phyloP scores from a whole-genome alignment of 2,797 vertebrate genomes.

The Crax fasciolata region DNA sequence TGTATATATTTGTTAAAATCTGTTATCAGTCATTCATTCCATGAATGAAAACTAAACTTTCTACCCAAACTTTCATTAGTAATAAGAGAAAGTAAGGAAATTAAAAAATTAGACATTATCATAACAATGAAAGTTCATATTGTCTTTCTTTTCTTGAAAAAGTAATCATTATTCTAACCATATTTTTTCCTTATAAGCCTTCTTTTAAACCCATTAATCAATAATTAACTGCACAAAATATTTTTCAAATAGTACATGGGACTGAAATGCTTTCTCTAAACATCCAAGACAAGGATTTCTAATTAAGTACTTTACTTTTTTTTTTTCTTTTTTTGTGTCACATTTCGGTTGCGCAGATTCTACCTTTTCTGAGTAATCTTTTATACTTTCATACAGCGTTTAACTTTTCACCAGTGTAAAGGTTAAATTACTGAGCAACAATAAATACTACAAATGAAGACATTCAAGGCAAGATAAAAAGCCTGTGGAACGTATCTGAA shows the following conservation, averaged over 20 bases:
- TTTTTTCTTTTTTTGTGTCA: neutral
- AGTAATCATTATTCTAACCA: neutral
- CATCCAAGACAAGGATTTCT: neutral
- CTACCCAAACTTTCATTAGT: neutral
- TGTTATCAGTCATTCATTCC: neutral
- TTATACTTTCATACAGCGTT: neutral
- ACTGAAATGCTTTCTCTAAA: neutral
- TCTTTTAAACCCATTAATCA: neutral
- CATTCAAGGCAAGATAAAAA: neutral
- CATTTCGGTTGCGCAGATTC: neutral
- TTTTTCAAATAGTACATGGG: neutral
- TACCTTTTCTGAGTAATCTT: neutral
- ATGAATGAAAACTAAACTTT: neutral
- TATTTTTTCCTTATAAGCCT: neutral
- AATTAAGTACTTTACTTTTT: neutral
- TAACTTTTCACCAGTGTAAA: neutral
- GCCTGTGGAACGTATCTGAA: neutral
- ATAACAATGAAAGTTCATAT: neutral
- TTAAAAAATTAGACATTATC: neutral
- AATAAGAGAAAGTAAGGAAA: neutral
- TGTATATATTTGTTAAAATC: neutral
- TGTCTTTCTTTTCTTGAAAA: neutral
- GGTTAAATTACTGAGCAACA: neutral
- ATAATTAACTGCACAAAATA: neutral
- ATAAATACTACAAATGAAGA: neutral